These are phyloP conservation scores for Bombus confusus DNA, from an alignment of 1,140 invertebrate species.

Conservation along the genomic window DNA sequence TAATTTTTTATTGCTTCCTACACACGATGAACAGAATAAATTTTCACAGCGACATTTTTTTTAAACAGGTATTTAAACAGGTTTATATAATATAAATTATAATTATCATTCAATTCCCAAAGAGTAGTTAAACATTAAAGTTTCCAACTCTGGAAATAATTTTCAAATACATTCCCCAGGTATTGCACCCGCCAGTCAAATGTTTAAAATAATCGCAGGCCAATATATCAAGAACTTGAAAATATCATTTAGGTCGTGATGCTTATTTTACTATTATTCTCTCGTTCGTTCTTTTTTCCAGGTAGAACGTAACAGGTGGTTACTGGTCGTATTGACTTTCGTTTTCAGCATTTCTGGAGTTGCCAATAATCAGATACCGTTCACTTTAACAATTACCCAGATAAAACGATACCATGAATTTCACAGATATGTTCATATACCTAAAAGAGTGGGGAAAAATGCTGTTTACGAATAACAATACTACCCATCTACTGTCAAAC, in stretches of 20 bases:
- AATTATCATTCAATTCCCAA: too few relatives aligned
- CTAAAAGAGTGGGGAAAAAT: neutral
- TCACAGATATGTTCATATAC: neutral
- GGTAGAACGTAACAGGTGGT: conserved; percentile 51
- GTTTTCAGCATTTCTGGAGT: conserved; percentile 27
- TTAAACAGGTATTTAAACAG: neutral
- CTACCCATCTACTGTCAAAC: neutral
- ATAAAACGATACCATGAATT: neutral
- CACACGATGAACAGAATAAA: neutral
- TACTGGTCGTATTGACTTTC: conserved; percentile 25
- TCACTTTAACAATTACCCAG: conserved; percentile 1
- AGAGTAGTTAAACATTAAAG: too few relatives aligned
- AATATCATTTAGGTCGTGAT: neutral
- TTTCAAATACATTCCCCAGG: neutral
- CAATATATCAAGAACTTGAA: neutral
- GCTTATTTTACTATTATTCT: neutral
- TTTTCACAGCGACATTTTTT: neutral
- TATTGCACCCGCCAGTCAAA: neutral
- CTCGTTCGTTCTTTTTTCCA: conserved; percentile 13
- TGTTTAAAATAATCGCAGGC: too few relatives aligned
- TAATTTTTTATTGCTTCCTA: neutral
- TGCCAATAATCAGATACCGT: conserved; percentile 10
- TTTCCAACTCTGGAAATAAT: too few relatives aligned
- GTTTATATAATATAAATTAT: neutral
- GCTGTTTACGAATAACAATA: neutral